These are phyloP conservation scores for Conomelus anceps DNA, from an alignment of 2,888 invertebrate species.

Conservation along the genomic window DNA sequence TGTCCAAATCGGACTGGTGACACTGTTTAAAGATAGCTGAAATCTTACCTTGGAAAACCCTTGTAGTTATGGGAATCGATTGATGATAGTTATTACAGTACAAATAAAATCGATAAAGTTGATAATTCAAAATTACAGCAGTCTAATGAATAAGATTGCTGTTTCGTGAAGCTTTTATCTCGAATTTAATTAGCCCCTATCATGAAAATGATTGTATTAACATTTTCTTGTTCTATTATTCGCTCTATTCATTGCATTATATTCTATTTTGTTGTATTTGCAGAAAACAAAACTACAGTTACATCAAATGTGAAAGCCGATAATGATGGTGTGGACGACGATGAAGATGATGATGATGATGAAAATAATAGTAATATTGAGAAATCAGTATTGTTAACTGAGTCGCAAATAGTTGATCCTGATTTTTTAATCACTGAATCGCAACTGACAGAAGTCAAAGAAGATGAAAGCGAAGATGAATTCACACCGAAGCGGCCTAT, in stretches of 20 bases:
- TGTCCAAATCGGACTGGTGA: too few species aligned
- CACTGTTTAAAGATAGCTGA: too few species aligned
- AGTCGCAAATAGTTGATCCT: background rate
- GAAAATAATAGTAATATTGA: background rate
- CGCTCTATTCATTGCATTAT: background rate
- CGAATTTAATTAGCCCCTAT: too few species aligned
- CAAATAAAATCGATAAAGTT: too few species aligned
- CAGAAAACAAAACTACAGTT: background rate
- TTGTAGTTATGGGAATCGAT: too few species aligned
- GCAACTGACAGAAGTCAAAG: background rate
- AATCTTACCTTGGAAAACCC: too few species aligned
- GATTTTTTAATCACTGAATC: slow-evolving; percentile 1
- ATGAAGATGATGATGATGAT: background rate
- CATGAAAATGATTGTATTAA: too few species aligned
- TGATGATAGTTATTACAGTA: too few species aligned
- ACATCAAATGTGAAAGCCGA: background rate
- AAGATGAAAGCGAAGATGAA: slow-evolving; percentile 21
- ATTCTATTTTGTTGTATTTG: background rate
- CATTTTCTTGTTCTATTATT: too few species aligned
- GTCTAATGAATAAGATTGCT: too few species aligned
- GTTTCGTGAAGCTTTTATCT: too few species aligned
- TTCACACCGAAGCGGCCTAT: slow-evolving; percentile 13
- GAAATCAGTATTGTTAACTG: background rate
- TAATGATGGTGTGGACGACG: background rate
- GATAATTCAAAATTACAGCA: too few species aligned